Evolutionary conservation across 2,113 vertebrate species (phyloP), one percentile per base, ranked within the genome.

Genomic region (Stegostoma tigrinum): DNA sequence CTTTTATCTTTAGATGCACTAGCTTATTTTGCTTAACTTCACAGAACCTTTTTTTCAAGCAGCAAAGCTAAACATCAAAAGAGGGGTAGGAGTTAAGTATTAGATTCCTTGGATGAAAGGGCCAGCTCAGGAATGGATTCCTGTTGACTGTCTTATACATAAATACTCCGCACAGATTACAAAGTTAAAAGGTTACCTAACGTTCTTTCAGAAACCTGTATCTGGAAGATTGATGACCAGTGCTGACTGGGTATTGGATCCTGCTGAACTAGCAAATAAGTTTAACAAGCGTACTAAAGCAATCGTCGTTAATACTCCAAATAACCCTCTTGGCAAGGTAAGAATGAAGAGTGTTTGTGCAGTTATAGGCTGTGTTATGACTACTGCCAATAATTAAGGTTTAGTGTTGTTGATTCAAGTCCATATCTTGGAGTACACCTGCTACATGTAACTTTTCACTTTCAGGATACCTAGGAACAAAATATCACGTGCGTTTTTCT

Each of bases 321-420:
- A 98, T 97, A 99, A 99, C 96, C 99, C 99, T 0, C 94, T 99
- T 96, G 99, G 99, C 96, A 99, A 99, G 98, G 99, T 99, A 97
- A 97, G 30, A 67, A 2, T 15, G n/a, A 83, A 78, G 87, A 15
- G 30, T 12, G 64, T 61, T 30, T 55, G 87, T 90, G 27, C 38
- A 95, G 72, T 55, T n/a, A 55, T 21, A 83, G 72, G 12, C 48
- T 5, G 38, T 2, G 34, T 55, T 34, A 23, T 66, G 48, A 19
- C 34, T 55, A 23, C 30, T 67, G 72, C 34, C 3, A 21, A n/a
- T 95, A n/a, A 72, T 95, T 55, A 95, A 45, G 23, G 64, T 17
- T 70, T 68, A 67, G 14, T 45, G 19, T 95, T 66, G 34, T 45
- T 3, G 30, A 38, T 95, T 95, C 52, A 42, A 95, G 34, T 45